Conservation (phyloP, 2,797 vertebrate species). For the Silurus aristotelis region DNA sequence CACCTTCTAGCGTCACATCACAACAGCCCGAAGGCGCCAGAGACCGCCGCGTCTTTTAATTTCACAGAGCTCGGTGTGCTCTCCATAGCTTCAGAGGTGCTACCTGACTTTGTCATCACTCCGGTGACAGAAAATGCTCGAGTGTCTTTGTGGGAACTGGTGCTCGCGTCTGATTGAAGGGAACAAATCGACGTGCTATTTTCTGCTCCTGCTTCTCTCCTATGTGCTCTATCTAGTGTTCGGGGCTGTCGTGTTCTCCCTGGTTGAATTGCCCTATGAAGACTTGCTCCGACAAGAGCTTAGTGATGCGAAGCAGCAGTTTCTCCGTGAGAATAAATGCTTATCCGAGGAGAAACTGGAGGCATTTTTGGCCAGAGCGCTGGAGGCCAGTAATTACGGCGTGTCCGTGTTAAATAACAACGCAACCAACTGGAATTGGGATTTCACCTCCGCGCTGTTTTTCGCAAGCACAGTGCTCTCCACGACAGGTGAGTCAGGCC, state of each 20-base stretch:
- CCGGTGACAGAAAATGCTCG: conserved; percentile 68
- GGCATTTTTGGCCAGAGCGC: conserved; percentile 80
- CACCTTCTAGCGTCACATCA: conserved; percentile 2
- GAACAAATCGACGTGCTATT: conserved; percentile 78
- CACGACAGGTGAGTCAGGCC: conserved; percentile 84
- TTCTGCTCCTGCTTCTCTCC: conserved; percentile 76
- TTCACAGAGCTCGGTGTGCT: too few species aligned
- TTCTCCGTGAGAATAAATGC: conserved; percentile 84
- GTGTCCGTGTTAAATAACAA: conserved; percentile 85
- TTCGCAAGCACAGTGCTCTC: conserved; percentile 96
- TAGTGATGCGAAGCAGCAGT: conserved; percentile 74
- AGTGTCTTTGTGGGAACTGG: conserved; percentile 72
- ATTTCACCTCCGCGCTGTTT: conserved; percentile 93
- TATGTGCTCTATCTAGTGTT: conserved; percentile 84
- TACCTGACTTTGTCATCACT: neutral
- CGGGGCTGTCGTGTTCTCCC: conserved; percentile 90
- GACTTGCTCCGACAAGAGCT: conserved; percentile 81
- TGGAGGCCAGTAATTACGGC: conserved; percentile 91
- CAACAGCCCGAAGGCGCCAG: neutral
- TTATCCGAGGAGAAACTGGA: conserved; percentile 85
- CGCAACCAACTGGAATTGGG: conserved; percentile 84
- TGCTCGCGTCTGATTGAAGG: conserved; percentile 77
- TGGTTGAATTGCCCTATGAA: conserved; percentile 90
- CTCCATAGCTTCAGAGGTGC: neutral
- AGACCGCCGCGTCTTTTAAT: neutral